Base-by-base conservation (phyloP, 2,797 vertebrate species). In the Chaetophractus vellerosus region DNA sequence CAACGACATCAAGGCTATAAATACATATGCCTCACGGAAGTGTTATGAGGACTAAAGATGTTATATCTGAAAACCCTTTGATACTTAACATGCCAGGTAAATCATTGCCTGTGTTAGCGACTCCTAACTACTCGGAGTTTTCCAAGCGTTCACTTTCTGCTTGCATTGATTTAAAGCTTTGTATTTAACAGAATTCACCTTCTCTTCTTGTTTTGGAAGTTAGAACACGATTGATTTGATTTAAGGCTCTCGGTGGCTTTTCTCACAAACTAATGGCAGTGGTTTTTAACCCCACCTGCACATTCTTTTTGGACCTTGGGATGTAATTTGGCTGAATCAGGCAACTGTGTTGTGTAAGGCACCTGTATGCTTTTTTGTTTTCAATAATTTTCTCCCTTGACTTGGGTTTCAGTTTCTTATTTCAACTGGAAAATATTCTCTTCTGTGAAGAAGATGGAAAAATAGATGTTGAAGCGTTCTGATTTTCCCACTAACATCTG, bases 401-500 rank as follows among this genome's bases (percentile, higher is more conserved):
- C 74, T 82, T 57, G 36, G 57, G 7, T 66, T 94, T 33, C 61
- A 87, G 61, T 72, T 84, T 92, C 59, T 91, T 78, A 82, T 79
- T 66, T 95, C 93, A 92, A 59, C 69, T 63, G 38, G 78, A 72
- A 82, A 90, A 45, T 31, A 74, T 36, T 88, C 50, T 88, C 55
- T 86, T 79, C 38, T 14, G 14, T 68, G 36, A 33, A 68, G 66
- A 87, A 91, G 52, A 76, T 14, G 19, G 57, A 23, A 45, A 48
- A 82, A 69, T 57, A 61, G 61, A n/a, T 23, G 72, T 55, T 26
- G 52, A 72, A 7, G 52, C 23, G 15, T 71, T 69, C 38, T 36
- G 71, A 83, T 52, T 90, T 93, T 85, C 55, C 45, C 41, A 10
- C 19, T n/a, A 64, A 80, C 86, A 23, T 80, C 86, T 86, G n/a